A percentile compares a stretch with the other conserved stretches of the same genome.
phyloP scores from a whole-genome alignment of 2,888 invertebrate species.

The Syrista parreyssii region DNA sequence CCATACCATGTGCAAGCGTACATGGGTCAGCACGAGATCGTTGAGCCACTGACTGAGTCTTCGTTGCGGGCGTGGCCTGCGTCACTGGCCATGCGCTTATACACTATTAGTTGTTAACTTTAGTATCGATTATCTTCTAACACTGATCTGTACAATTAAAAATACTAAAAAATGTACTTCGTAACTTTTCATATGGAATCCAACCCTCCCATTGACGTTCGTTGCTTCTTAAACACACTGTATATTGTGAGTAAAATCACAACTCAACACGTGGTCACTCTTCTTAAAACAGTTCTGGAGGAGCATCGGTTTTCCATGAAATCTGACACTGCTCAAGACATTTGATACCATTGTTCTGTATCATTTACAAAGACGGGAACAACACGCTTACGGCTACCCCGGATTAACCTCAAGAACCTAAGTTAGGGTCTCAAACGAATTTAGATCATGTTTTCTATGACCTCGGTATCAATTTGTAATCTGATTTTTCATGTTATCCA shows the following conservation, averaged over 20 bases:
- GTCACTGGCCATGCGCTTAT: not conserved
- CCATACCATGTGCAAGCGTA: not conserved
- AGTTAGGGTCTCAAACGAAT: not conserved
- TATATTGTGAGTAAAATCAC: not conserved
- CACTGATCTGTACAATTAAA: not conserved
- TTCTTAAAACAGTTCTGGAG: not conserved
- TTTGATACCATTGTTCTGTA: too few species aligned
- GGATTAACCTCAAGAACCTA: too few species aligned
- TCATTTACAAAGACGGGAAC: too few species aligned
- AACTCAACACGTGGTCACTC: too few species aligned
- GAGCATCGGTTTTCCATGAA: not conserved
- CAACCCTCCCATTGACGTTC: not conserved
- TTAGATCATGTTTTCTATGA: not conserved
- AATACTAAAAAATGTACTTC: not conserved
- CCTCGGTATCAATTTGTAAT: not conserved
- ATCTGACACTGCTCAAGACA: too few species aligned
- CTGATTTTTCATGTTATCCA: not conserved
- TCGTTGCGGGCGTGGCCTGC: not conserved
- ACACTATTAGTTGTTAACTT: not conserved
- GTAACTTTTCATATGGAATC: too few species aligned
- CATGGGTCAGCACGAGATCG: not conserved
- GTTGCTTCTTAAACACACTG: not conserved
- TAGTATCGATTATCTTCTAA: not conserved
- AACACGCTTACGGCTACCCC: too few species aligned
- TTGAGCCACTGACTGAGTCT: not conserved